phyloP scores from a whole-genome alignment of 2,888 invertebrate genomes.

The Dicyrtomina minuta region DNA sequence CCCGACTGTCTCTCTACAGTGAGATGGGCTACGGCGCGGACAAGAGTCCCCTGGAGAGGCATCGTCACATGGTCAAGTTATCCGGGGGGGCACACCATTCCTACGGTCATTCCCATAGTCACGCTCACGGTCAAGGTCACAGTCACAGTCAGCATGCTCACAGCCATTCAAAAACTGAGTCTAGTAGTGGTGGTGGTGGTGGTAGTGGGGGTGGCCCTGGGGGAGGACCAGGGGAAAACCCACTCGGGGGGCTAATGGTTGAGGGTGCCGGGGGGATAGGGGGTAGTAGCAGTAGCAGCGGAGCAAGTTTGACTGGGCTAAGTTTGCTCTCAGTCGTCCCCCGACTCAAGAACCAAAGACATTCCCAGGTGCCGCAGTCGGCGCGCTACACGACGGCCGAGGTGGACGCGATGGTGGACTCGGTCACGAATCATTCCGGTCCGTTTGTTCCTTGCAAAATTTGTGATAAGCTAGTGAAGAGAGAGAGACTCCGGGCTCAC shows the following conservation, averaged over 20 bases:
- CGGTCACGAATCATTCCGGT: conserved; percentile 48
- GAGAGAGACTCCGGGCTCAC: conserved; percentile 51
- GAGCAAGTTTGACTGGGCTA: too few species aligned
- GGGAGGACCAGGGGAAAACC: too few species aligned
- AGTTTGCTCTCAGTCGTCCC: neutral
- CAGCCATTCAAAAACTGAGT: too few species aligned
- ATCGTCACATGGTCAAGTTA: neutral
- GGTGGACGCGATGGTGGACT: conserved; percentile 51
- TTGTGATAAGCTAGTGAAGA: conserved; percentile 51
- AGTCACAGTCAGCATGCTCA: too few species aligned
- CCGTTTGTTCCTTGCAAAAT: conserved; percentile 51
- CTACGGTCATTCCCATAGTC: too few species aligned
- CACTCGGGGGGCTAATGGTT: too few species aligned
- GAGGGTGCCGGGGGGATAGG: too few species aligned
- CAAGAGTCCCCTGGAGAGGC: conserved; percentile 1
- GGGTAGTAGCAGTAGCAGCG: too few species aligned
- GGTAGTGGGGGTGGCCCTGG: too few species aligned
- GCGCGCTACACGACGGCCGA: conserved; percentile 50
- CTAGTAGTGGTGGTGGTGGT: too few species aligned
- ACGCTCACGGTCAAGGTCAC: too few species aligned
- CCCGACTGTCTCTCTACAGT: neutral
- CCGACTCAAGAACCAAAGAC: conserved; percentile 47
- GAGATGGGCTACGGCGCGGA: too few species aligned
- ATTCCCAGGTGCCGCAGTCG: conserved; percentile 50
- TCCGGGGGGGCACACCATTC: neutral